Conservation (phyloP, 2,797 vertebrate genomes). For the Pseudomugil gertrudae region DNA sequence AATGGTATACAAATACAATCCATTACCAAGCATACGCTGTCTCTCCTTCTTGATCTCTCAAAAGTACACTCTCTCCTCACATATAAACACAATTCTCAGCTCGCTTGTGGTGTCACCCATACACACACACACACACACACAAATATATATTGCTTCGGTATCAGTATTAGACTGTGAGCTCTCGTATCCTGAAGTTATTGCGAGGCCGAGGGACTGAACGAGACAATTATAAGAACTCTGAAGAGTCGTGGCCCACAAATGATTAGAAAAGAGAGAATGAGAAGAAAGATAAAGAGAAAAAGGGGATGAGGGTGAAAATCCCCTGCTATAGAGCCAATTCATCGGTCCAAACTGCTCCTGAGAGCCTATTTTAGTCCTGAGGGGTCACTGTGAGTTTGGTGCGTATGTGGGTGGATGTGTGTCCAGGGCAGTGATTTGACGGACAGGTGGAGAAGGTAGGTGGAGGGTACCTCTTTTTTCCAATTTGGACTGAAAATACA, state of each 20-base stretch:
- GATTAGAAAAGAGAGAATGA: constrained; percentile 81
- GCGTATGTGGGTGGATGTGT: constrained; percentile 34
- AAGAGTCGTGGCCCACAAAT: constrained; percentile 81
- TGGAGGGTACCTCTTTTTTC: constrained; percentile 47
- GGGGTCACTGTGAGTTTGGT: constrained; percentile 82
- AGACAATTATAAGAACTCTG: constrained; percentile 86
- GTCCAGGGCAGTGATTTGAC: constrained; percentile 59
- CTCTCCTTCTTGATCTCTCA: constrained; percentile 63
- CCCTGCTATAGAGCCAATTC: constrained; percentile 83
- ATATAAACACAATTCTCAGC: constrained; percentile 50
- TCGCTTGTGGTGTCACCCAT: constrained; percentile 50
- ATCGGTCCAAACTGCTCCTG: constrained; percentile 86
- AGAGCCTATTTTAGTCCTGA: constrained; percentile 90
- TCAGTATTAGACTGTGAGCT: constrained; percentile 79
- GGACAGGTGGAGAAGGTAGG: constrained; percentile 61
- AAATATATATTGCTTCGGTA: constrained; percentile 74
- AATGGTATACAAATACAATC: constrained; percentile 74
- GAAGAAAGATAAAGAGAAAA: constrained; percentile 78
- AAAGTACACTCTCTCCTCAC: constrained; percentile 58
- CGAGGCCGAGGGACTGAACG: constrained; percentile 78
- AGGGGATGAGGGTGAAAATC: constrained; percentile 81
- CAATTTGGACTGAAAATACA: constrained; percentile 62
- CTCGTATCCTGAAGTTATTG: constrained; percentile 83
- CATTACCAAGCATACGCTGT: constrained; percentile 65
- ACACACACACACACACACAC: constrained; percentile 66